phyloP scores from a whole-genome alignment of 2,888 invertebrate species.

The Sesamia inferens region DNA sequence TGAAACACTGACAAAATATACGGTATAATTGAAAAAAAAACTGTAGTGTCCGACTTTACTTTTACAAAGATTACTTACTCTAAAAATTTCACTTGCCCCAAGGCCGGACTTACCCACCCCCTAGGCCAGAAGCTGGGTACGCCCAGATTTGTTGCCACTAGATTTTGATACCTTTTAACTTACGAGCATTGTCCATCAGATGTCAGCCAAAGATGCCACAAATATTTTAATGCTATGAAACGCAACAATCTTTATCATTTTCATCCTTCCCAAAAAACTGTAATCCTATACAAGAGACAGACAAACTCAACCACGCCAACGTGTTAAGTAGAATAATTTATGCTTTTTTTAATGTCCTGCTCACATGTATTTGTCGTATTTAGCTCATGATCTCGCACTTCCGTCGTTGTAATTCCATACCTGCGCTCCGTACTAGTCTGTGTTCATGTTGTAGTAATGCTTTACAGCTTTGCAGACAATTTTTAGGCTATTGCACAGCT shows the following conservation, averaged over 20 bases:
- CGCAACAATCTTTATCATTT: neutral
- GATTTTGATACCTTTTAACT: neutral
- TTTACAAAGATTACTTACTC: no score
- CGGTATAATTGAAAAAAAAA: no score
- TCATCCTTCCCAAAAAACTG: slow-evolving; percentile 9
- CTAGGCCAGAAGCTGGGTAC: no score
- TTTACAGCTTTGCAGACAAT: slow-evolving; percentile 1
- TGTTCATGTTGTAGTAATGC: slow-evolving; percentile 21
- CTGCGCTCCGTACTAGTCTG: slow-evolving; percentile 14
- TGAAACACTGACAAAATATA: no score
- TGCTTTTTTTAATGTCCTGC: slow-evolving; percentile 39
- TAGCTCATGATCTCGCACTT: slow-evolving; percentile 35
- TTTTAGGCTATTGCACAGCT: no score
- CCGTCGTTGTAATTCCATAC: slow-evolving; percentile 21
- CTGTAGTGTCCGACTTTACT: no score
- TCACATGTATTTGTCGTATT: slow-evolving; percentile 44
- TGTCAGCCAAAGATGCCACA: neutral
- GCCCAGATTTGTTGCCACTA: neutral
- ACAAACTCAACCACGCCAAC: slow-evolving; percentile 43
- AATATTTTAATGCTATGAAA: slow-evolving; percentile 1
- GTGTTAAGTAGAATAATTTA: slow-evolving; percentile 15
- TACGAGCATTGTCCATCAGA: neutral
- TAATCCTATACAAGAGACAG: slow-evolving; percentile 29
- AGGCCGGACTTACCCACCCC: no score
- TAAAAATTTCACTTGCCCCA: no score